Percentiles rank a stretch among this genome's conserved stretches.
Evolutionary conservation across 2,113 vertebrate species (phyloP).

Genomic region (Nettapus auritus): DNA sequence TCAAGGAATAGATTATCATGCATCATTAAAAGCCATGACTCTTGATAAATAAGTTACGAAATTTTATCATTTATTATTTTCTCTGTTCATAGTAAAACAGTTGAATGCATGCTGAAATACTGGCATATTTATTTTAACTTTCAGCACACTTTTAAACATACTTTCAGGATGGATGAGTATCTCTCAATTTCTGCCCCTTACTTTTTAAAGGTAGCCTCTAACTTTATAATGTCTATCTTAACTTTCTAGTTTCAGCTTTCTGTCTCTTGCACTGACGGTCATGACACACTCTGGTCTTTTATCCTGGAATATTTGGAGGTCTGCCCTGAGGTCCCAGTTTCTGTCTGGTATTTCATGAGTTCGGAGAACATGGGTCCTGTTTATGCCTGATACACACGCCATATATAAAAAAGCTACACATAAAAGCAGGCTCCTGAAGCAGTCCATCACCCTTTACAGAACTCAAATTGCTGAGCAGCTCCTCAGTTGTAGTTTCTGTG

Average conservation of each 20-base stretch:
- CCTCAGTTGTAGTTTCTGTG: not conserved
- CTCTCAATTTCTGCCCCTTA: not conserved
- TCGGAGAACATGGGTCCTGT: not conserved
- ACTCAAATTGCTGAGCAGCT: not conserved
- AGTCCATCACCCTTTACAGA: not conserved
- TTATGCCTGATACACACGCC: not conserved
- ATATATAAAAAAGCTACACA: not conserved
- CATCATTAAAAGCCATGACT: conserved; percentile 37
- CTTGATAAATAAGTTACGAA: conserved; percentile 23
- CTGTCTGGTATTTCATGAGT: not conserved
- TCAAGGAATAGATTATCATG: conserved; percentile 36
- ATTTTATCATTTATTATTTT: conserved; percentile 26
- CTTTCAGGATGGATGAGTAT: not conserved
- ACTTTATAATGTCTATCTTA: not conserved
- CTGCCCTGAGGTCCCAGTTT: not conserved
- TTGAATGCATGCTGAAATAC: not conserved
- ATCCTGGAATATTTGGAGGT: not conserved
- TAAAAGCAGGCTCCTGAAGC: not conserved
- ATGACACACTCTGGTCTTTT: not conserved
- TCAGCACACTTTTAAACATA: not conserved
- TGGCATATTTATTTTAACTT: not conserved
- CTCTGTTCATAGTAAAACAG: not conserved
- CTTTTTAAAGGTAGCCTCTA: not conserved
- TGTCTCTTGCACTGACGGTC: not conserved
- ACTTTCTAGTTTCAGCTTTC: not conserved